Evolutionary conservation across 53 echinoderm and acorn worm genomes (phyloP).

Genomic region (Paracentrotus lividus): DNA sequence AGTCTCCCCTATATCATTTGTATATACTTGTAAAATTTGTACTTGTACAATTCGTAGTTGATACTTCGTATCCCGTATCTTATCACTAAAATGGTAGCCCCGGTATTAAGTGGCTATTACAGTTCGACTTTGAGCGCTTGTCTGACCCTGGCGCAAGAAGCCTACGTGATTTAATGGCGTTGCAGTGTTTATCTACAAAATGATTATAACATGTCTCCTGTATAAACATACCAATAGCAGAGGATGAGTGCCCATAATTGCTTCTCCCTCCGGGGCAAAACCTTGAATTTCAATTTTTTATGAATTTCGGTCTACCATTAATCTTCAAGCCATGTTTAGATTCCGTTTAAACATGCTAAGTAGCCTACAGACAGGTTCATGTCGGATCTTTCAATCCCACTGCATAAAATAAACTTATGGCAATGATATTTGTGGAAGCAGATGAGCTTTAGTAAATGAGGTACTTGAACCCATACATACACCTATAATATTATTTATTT

Average conservation of each 20-base stretch:
- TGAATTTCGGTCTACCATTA: constrained; percentile 3
- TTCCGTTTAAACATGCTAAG: not conserved
- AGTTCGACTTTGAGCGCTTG: no score
- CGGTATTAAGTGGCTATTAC: no score
- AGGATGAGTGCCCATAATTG: not conserved
- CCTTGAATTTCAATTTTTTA: constrained; percentile 15
- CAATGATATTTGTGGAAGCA: not conserved
- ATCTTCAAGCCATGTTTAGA: not conserved
- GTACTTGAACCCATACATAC: no score
- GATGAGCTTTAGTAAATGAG: not conserved
- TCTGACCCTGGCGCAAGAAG: no score
- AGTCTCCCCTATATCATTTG: no score
- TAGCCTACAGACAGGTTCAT: not conserved
- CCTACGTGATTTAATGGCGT: constrained; percentile 1
- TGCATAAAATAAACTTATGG: not conserved
- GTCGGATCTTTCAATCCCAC: not conserved
- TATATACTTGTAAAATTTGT: no score
- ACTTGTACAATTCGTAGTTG: no score
- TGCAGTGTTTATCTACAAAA: constrained; percentile 13
- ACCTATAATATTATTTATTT: no score
- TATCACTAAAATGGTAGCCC: no score
- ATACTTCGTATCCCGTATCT: no score
- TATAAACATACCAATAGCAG: constrained; percentile 10
- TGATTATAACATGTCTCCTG: not conserved
- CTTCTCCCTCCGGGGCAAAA: constrained; percentile 2